Percentiles rank a stretch among this genome's conserved stretches.
These are phyloP conservation scores for Thomomys bottae DNA, from an alignment of 2,113 vertebrate species.

Conservation along the genomic window DNA sequence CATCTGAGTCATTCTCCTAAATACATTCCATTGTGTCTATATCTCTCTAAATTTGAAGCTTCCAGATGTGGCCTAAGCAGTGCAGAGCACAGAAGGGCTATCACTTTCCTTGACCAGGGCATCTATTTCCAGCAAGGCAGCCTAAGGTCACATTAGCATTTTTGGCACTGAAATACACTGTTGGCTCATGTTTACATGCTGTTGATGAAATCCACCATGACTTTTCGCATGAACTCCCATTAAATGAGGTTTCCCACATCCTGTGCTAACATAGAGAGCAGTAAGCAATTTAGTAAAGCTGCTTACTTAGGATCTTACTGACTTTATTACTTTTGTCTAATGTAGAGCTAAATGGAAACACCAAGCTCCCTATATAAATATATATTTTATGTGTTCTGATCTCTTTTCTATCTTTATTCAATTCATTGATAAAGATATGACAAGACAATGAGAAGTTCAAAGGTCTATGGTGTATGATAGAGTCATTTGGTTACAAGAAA, in stretches of 20 bases:
- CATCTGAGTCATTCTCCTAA: constrained; percentile 47
- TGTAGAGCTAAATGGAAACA: too few relatives aligned
- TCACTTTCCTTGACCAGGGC: constrained; percentile 24
- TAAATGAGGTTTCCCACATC: constrained; percentile 24
- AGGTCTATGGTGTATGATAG: neutral
- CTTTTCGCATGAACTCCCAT: constrained; percentile 10
- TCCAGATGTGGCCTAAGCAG: constrained; percentile 42
- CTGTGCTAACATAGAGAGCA: constrained; percentile 5
- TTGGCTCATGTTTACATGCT: constrained; percentile 30
- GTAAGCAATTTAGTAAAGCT: neutral
- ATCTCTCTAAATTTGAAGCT: constrained; percentile 2
- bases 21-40: constrained; percentile 48
- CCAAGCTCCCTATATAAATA: neutral
- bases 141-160: constrained; percentile 64
- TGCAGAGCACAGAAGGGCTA: constrained; percentile 26
- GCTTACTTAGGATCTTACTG: constrained; percentile 11
- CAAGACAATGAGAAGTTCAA: neutral
- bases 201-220: neutral
- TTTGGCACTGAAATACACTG: constrained; percentile 31
- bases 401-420: neutral
- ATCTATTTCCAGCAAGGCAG: constrained; percentile 58
- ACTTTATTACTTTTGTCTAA: neutral
- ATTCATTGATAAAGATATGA: neutral
- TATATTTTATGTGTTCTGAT: neutral
- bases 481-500: neutral